Evolutionary conservation across 2,113 vertebrate species (phyloP), one percentile per base, ranked within the genome.

Genomic region (Seriola rivoliana): DNA sequence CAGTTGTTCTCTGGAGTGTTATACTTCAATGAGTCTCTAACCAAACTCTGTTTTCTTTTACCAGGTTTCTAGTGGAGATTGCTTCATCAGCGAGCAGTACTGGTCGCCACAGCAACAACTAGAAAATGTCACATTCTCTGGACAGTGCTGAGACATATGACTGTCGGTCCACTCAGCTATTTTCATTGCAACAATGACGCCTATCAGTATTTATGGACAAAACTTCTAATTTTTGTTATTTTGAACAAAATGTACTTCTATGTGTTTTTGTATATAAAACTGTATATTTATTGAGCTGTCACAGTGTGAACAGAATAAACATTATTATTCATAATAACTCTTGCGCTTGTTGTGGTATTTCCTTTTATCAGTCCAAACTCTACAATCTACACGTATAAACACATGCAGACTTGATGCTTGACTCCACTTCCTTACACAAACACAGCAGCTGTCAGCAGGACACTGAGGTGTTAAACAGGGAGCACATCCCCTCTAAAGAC

Each of bases 141-240:
- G 78, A 82, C 68, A 82, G 5, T 81, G 70, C 67, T 94, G 85
- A 91, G 48, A 36, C 8, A 72, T 3, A 10, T 0, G 17, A 3
- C 0, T 4, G 17, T n/a, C 34, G 0, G 1, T 14, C 46, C 25
- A 8, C 74, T 63, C 16, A 2, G 29, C 0, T 25, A 86, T 68
- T 81, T 88, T 92, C 88, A 92, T 89, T 90, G 89, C 85, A 94
- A 66, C 91, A 94, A 91, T 91, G 88, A 92, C n/a, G 34, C 70
- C 29, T 25, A 32, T 19, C 16, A 25, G 65, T 32, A 62, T 64
- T 16, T 29, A 64, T 46, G 63, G 9, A 74, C 75, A 52, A 66
- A 85, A 59, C 21, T 5, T 58, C 1, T 44, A 3, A 0, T 17
- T 70, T 67, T 86, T 92, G 86, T 90, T 84, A 55, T 63, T 91